phyloP scores from a whole-genome alignment of 2,113 vertebrate species.

The Colius striatus region DNA sequence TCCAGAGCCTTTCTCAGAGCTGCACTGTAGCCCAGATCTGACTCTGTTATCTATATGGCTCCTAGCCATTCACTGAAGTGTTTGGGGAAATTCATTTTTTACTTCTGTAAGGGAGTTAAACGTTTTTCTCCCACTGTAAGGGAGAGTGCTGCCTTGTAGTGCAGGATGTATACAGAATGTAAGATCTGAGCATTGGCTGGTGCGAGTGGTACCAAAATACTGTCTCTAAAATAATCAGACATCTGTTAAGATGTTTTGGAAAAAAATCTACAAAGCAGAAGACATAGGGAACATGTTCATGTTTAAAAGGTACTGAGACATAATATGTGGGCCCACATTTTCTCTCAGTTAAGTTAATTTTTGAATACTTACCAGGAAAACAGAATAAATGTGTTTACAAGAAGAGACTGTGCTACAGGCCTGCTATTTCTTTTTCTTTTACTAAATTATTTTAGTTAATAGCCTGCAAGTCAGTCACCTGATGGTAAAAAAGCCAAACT shows the following conservation, averaged over 20 bases:
- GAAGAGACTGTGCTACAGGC: background rate
- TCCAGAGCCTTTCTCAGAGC: background rate
- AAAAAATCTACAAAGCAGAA: background rate
- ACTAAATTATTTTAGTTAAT: background rate
- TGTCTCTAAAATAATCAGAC: background rate
- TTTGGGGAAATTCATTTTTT: background rate
- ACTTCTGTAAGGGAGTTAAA: background rate
- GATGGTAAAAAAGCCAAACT: background rate
- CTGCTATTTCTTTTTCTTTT: background rate
- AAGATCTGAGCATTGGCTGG: background rate
- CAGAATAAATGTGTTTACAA: background rate
- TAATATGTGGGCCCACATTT: background rate
- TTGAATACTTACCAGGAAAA: background rate
- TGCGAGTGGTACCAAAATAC: background rate
- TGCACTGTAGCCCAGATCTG: background rate
- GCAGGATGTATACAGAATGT: background rate
- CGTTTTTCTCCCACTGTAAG: background rate
- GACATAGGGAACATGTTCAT: background rate
- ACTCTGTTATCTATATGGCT: background rate
- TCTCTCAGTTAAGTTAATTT: background rate
- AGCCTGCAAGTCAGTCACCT: background rate
- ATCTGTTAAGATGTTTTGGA: background rate
- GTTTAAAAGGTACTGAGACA: background rate
- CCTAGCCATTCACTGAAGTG: background rate
- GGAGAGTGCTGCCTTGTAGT: background rate